Conservation (phyloP, 2,888 invertebrate genomes). For the Theodoxus fluviatilis region DNA sequence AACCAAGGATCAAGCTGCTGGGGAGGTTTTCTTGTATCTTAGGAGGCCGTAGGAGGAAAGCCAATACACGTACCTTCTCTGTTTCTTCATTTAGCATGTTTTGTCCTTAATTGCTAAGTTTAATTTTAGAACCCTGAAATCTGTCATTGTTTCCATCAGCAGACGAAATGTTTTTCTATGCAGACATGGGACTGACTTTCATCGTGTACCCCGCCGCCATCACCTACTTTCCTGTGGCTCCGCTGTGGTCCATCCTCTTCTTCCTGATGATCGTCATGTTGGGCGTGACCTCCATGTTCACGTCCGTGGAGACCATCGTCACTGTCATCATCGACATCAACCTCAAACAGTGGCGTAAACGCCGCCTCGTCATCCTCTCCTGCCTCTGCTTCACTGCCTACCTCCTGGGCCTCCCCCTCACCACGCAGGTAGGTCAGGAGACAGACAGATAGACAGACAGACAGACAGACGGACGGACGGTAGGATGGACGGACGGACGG, state of each 20-base stretch:
- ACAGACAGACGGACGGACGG: too few species aligned
- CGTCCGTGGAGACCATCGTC: conserved; percentile 46
- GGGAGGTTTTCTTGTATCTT: too few species aligned
- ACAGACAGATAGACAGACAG: too few species aligned
- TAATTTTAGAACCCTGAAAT: neutral
- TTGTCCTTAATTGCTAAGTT: too few species aligned
- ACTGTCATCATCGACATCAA: conserved; percentile 51
- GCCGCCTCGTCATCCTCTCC: conserved; percentile 69
- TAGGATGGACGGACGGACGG: too few species aligned
- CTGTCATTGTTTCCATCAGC: neutral
- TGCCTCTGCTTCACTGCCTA: conserved; percentile 75
- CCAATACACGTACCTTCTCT: too few species aligned
- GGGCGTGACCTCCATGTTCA: conserved; percentile 52
- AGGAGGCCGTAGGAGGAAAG: too few species aligned
- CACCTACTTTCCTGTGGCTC: conserved; percentile 47
- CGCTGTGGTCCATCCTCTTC: conserved; percentile 55
- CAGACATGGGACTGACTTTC: conserved; percentile 57
- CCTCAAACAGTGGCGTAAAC: conserved; percentile 36
- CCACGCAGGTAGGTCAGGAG: conserved; percentile 70
- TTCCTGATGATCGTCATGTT: conserved; percentile 54
- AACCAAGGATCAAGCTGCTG: too few species aligned
- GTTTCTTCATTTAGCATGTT: too few species aligned
- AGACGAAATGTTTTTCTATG: conserved; percentile 5
- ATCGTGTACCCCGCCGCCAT: conserved; percentile 53
- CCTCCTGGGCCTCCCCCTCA: conserved; percentile 77